Conservation (phyloP, 2,797 vertebrate genomes). For the Pangasius mekongensis region DNA sequence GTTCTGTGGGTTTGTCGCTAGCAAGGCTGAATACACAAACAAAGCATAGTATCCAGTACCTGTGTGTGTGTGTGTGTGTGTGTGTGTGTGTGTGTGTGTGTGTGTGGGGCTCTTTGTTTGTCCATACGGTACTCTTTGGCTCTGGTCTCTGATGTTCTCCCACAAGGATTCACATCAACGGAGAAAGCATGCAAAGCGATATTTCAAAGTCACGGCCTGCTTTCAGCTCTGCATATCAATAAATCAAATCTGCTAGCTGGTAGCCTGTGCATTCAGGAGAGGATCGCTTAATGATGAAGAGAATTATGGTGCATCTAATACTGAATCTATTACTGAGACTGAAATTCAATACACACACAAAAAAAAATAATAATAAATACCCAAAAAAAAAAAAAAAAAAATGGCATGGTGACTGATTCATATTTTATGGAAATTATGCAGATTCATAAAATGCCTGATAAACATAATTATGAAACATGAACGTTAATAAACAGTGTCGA, state of each 20-base stretch:
- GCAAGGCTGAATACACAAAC: background rate
- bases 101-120: background rate
- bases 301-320: conserved; percentile 1
- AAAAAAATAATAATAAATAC: no score
- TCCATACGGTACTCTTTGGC: background rate
- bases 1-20: background rate
- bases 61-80: no score
- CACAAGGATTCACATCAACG: conserved; percentile 16
- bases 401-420: background rate
- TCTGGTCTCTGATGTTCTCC: conserved; percentile 36
- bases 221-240: conserved; percentile 48
- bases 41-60: background rate
- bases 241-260: conserved; percentile 39
- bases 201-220: conserved; percentile 48
- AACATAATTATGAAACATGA: conserved; percentile 1
- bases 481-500: background rate
- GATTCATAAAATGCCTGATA: background rate
- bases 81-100: conserved; percentile 9
- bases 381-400: no score
- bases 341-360: background rate
- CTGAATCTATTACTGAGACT: background rate
- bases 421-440: conserved; percentile 3
- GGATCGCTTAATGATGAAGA: background rate
- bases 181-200: conserved; percentile 18
- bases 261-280: conserved; percentile 18